Evolutionary conservation across 2,888 invertebrate genomes (phyloP).

Genomic region (Cataglyphis altisquamis): DNA sequence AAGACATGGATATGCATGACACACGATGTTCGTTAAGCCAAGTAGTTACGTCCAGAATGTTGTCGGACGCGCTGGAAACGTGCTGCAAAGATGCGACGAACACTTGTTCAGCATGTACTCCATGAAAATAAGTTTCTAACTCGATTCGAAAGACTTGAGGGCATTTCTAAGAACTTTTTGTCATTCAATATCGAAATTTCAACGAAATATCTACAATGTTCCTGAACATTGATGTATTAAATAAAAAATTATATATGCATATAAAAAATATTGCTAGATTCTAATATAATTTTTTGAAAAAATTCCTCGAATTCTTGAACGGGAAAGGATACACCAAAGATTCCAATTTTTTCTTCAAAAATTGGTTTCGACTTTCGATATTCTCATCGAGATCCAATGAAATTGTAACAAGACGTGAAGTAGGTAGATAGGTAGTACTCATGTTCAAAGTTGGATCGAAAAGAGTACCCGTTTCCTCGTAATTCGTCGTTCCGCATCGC

Average conservation of each 20-base stretch:
- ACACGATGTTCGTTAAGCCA: slow-evolving; percentile 40
- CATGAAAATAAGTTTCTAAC: background rate
- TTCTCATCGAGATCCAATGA: slow-evolving; percentile 42
- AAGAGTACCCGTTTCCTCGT: slow-evolving; percentile 43
- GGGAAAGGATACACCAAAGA: background rate
- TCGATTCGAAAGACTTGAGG: background rate
- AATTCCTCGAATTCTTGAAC: background rate
- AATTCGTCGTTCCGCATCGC: slow-evolving; percentile 12
- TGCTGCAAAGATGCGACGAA: background rate
- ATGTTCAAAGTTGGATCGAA: slow-evolving; percentile 47
- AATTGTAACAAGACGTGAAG: slow-evolving; percentile 49
- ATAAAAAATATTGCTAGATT: background rate
- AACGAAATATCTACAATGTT: background rate
- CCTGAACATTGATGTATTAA: background rate
- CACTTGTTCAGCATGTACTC: background rate
- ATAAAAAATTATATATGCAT: background rate
- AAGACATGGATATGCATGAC: slow-evolving; percentile 56
- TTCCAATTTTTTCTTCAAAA: slow-evolving; percentile 31
- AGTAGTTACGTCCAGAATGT: slow-evolving; percentile 42
- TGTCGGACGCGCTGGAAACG: slow-evolving; percentile 21
- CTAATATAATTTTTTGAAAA: slow-evolving; percentile 24
- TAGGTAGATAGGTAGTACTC: slow-evolving; percentile 30
- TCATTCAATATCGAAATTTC: background rate
- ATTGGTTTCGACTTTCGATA: slow-evolving; percentile 53
- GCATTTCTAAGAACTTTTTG: background rate